Evolutionary conservation across 2,113 vertebrate genomes (phyloP), one percentile per base, ranked within the genome.

Genomic region (Cacatua alba): DNA sequence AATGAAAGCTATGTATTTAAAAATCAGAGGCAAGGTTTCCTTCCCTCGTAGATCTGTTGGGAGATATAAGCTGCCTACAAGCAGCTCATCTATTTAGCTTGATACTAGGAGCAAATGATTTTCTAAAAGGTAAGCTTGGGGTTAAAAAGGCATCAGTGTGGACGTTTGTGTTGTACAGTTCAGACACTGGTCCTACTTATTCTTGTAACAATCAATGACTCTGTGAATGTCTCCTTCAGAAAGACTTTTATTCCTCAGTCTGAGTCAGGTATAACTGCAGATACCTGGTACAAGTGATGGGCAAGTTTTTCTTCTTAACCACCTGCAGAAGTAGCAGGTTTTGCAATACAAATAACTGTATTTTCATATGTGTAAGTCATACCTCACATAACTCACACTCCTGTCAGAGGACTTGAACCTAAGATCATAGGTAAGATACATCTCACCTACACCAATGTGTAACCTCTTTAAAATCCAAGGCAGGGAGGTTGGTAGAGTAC

Each of bases 51-150:
- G 91, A 90, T 95, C 46, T 70, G 1, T 29, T 29, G 49, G 57
- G 53, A 93, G 86, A 90, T 62, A 91, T 4, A n/a, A 83, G 65
- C 62, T 90, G 59, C 17, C 44, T 72, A 10, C 53, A 76, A 41
- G 88, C 44, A 93, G 53, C 52, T 88, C 52, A 52, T 93, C 74
- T 41, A 23, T 68, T 53, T 79, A 85, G 77, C 64, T 39, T 89
- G 77, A 79, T 79, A 49, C 11, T 21, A 72, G 65, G 74, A 95
- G 72, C 88, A 95, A 88, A 65, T 41, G 52, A 90, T 84, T 65
- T 29, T 80, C 70, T 94, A 53, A 82, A 92, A 87, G 86, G 87
- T 79, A 91, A 72, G 49, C 65, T 65, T n/a, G 65, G 72, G 80
- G 77, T 95, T 95, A 76, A 95, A 94, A 88, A 96, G 62, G 52